Evolutionary conservation across 2,113 vertebrate species (phyloP).

Genomic region (Gadus chalcogrammus): DNA sequence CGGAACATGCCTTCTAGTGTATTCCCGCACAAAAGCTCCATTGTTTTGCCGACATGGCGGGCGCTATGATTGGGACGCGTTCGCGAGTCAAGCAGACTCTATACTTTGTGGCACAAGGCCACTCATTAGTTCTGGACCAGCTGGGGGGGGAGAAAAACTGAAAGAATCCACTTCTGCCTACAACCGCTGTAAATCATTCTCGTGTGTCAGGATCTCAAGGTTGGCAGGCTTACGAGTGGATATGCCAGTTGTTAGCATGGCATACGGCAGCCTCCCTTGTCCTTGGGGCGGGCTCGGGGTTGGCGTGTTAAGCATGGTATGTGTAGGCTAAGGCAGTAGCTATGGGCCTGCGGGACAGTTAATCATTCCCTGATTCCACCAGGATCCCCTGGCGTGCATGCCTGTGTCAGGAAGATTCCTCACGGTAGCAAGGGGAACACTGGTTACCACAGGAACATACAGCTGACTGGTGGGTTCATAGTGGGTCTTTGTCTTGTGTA

Average conservation of each 20-base stretch:
- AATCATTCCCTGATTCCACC: slow-evolving; percentile 33
- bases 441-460: slow-evolving; percentile 4
- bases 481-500: not conserved
- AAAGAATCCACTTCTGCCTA: slow-evolving; percentile 16
- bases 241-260: slow-evolving; percentile 26
- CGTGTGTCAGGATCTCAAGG: slow-evolving; percentile 10
- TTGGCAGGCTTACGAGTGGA: slow-evolving; percentile 5
- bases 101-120: slow-evolving; percentile 33
- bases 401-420: slow-evolving; percentile 32
- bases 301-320: slow-evolving; percentile 21
- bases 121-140: slow-evolving; percentile 3
- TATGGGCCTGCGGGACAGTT: slow-evolving; percentile 17
- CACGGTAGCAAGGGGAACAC: slow-evolving; percentile 20
- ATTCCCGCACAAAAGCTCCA: slow-evolving; percentile 42
- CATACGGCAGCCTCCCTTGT: slow-evolving; percentile 19
- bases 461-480: slow-evolving; percentile 15
- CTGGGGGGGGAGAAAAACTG: slow-evolving; percentile 10
- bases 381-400: slow-evolving; percentile 1
- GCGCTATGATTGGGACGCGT: slow-evolving; percentile 44
- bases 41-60: slow-evolving; percentile 43
- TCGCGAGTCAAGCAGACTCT: slow-evolving; percentile 47
- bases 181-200: slow-evolving; percentile 22
- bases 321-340: slow-evolving; percentile 35
- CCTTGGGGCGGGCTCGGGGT: slow-evolving; percentile 27
- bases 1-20: slow-evolving; percentile 36